Conservation (phyloP, 1,140 invertebrate genomes). For the Drosophila navojoa region DNA sequence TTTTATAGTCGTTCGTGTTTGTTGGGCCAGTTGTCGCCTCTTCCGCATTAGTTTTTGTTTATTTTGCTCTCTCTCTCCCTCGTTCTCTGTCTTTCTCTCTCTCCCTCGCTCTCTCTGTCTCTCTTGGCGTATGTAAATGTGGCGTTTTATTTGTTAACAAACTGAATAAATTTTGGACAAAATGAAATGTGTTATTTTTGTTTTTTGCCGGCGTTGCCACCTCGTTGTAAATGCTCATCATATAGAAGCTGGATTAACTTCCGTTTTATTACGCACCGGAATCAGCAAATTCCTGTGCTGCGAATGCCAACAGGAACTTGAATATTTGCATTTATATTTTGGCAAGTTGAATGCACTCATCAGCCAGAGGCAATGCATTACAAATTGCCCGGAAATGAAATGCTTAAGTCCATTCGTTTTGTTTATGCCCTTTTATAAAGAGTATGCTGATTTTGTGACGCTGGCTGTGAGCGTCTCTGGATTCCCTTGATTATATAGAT, state of each 20-base stretch:
- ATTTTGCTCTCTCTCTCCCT: background rate
- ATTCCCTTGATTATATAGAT: too few species aligned
- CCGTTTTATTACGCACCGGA: slow-evolving; percentile 18
- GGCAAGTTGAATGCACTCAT: slow-evolving; percentile 57
- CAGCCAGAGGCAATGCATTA: slow-evolving; percentile 18
- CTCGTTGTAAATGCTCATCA: slow-evolving; percentile 14
- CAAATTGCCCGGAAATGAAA: slow-evolving; percentile 25
- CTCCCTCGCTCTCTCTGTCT: background rate
- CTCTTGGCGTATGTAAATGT: slow-evolving; percentile 55
- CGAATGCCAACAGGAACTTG: slow-evolving; percentile 37
- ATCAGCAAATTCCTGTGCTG: slow-evolving; percentile 7
- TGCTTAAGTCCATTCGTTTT: slow-evolving; percentile 2
- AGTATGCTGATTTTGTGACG: slow-evolving; percentile 4
- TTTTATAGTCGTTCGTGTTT: slow-evolving; percentile 47
- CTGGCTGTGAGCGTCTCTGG: too few species aligned
- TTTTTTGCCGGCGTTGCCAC: slow-evolving; percentile 14
- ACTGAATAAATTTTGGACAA: slow-evolving; percentile 70
- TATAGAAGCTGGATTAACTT: slow-evolving; percentile 36
- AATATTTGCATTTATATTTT: slow-evolving; percentile 26
- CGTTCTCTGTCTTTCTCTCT: background rate
- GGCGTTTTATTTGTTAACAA: slow-evolving; percentile 64
- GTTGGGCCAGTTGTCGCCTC: slow-evolving; percentile 48
- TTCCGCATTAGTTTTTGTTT: slow-evolving; percentile 53
- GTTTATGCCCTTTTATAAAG: slow-evolving; percentile 11
- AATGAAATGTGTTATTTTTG: slow-evolving; percentile 42